Conservation (phyloP, 2,113 vertebrate species). For the Odocoileus hemionus region DNA sequence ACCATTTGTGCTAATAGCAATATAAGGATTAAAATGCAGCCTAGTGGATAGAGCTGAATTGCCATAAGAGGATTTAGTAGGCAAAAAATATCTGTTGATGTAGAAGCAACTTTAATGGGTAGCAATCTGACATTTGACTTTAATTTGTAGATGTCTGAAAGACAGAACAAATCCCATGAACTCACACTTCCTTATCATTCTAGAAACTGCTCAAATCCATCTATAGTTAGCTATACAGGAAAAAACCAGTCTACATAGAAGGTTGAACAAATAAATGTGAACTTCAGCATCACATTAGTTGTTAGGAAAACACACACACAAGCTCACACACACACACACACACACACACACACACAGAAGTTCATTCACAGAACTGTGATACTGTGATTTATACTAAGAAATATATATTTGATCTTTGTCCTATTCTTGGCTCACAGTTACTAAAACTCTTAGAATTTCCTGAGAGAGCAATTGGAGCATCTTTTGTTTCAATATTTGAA, state of each 20-base stretch:
- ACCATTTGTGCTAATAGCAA: background rate
- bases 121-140: background rate
- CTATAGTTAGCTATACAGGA: background rate
- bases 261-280: background rate
- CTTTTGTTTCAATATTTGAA: background rate
- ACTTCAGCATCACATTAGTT: background rate
- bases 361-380: background rate
- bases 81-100: background rate
- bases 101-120: background rate
- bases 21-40: background rate
- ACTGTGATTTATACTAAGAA: background rate
- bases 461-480: background rate
- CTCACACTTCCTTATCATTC: conserved; percentile 35
- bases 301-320: background rate
- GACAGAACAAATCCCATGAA: background rate
- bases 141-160: background rate
- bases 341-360: background rate
- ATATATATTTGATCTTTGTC: background rate
- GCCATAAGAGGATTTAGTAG: background rate
- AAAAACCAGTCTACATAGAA: background rate
- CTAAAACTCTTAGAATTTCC: background rate
- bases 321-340: too few relatives aligned
- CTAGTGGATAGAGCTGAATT: background rate
- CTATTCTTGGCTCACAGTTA: background rate
- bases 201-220: background rate